Base-by-base conservation (phyloP, 2,797 vertebrate species). In the Aplochiton taeniatus region DNA sequence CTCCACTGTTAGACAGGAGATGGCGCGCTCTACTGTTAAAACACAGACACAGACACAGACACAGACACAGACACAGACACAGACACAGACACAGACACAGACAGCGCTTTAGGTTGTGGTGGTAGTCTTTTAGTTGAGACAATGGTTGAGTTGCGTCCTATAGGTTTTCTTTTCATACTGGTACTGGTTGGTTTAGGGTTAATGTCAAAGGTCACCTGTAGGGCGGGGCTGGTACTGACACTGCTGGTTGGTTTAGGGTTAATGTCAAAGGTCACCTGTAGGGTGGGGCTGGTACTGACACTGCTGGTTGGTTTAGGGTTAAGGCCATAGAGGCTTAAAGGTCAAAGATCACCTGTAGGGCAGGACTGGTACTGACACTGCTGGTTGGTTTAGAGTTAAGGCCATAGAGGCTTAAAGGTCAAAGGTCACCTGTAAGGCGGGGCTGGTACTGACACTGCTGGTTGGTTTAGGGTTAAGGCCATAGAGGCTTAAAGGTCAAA, bases 311-410 rank as follows among this genome's bases (percentile, higher is more conserved):
- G 8, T 31, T 31, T 31, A 31, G 31, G 31, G 31, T n/a, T n/a
- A n/a, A n/a, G n/a, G n/a, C n/a, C n/a, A n/a, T n/a, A n/a, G n/a
- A n/a, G n/a, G n/a, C n/a, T 31, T 31, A 31, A 2, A 31, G 31
- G 2, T 3, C 31, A 31, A 31, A 0, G 58, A 4, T 60, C 72
- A 78, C 0, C 73, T 57, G 0, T 60, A 0, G 49, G 67, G 52
- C 74, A 73, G 45, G 78, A 50, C 75, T 95, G 91, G 77, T 96
- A 98, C 63, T 93, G 92, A 85, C 97, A 99, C 79, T 77, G n/a
- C n/a, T n/a, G n/a, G n/a, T n/a, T n/a, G n/a, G n/a, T n/a, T n/a
- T n/a, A n/a, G n/a, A n/a, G n/a, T n/a, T n/a, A n/a, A 90, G n/a
- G n/a, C n/a, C n/a, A n/a, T n/a, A n/a, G n/a, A n/a, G n/a, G n/a